Base-by-base conservation (phyloP, 2,113 vertebrate genomes). In the Chionomys nivalis region DNA sequence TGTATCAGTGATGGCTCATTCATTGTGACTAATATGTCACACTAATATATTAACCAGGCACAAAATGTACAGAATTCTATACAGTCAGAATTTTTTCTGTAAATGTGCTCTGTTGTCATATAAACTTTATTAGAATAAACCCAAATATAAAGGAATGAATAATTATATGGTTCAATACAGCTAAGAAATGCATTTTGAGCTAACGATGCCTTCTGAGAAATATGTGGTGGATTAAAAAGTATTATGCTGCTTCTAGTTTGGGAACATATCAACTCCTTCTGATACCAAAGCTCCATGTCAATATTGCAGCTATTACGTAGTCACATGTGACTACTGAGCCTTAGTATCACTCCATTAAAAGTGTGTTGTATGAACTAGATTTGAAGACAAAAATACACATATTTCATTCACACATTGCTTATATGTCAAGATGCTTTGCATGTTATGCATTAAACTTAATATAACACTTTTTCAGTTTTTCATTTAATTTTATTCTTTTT, bases 121-220 rank as follows among this genome's bases (percentile, higher is more conserved):
- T 88, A 85, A 95, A 81, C 11, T 36, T 73, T 61, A 86, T 70
- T 86, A 63, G 42, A 91, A 39, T 7, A 92, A 81, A 87, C 28
- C 1, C 49, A 94, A 85, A 39, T 87, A 76, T 19, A 82, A 61
- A 58, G 36, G 11, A 58, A 58, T 81, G 36, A n/a, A 81, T 81
- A 5, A 70, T 39, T 89, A 1, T 21, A n/a, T 75, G 55, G 19
- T 36, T 92, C 49, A 63, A 1, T 87, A 23, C 7, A 55, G 33
- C 26, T 65, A 63, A 86, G 72, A 89, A 33, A n/a, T 33, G 36
- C 13, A 88, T 89, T 63, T 58, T 58, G 55, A 17, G 39, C 19
- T 88, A 76, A 75, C 16, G 39, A 68, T 79, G 14, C 2, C 65
- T 89, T 89, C 65, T 16, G 23, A 19, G 28, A 89, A 93, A 47